Evolutionary conservation across 2,113 vertebrate genomes (phyloP), one percentile per base, ranked within the genome.

Genomic region (Vulpes ferrilata): DNA sequence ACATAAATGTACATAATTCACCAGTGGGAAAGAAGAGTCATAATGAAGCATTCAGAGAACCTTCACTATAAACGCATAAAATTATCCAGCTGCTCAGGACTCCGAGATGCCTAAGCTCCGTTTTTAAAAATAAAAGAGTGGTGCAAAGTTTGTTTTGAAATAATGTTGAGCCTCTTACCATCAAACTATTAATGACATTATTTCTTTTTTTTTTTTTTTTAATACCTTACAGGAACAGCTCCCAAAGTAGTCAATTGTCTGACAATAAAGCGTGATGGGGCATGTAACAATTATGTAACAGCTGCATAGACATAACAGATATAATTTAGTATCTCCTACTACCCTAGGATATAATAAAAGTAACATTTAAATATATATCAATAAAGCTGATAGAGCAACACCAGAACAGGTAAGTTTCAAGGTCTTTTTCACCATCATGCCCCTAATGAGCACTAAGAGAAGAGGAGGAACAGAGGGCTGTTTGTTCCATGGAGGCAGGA

Each of bases 61-160:
- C 38, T 88, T 32, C 81, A 0, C 16, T 2, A 0, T 11, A 55
- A 65, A 25, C 11, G 38, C 16, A 3, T 3, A 59, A n/a, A 35
- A 25, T 12, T 30, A 23, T 0, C 13, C 82, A n/a, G 23, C 93
- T 93, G 91, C 90, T 91, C 78, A 38, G 1, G 0, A 67, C 62
- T 73, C 92, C 8, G 76, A 74, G 48, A 65, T 62, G 78, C 48
- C 20, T 64, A 83, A 69, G 51, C 53, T 80, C 10, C 84, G 25
- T 59, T 95, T 10, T 12, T 30, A 95, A 98, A 92, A 74, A 91
- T 80, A 7, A 84, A 67, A 76, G 0, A 67, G 95, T 90, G 2
- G 1, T 43, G 8, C 71, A 85, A 96, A 95, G 78, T 89, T 57
- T 97, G 69, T 93, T 97, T 95, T 88, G 53, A 96, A 97, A 59